Percentiles rank a stretch among this genome's conserved stretches.
Evolutionary conservation across 1,140 invertebrate genomes (phyloP).

Genomic region (Meteorus sp.): DNA sequence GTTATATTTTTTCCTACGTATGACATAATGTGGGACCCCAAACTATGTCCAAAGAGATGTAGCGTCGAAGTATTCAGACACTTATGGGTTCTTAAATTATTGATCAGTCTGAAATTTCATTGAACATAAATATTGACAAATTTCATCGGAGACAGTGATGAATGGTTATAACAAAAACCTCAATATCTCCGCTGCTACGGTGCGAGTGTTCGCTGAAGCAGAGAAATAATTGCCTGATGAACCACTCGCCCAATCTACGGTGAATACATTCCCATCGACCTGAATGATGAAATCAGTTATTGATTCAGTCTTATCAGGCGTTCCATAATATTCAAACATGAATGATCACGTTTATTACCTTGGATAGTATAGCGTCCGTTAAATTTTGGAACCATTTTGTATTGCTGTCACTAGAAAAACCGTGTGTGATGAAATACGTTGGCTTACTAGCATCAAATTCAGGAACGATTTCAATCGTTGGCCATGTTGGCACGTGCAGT

Average conservation of each 20-base stretch:
- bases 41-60: slow-evolving; percentile 54
- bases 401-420: slow-evolving; percentile 29
- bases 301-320: too few species aligned
- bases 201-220: slow-evolving; percentile 49
- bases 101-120: slow-evolving; percentile 36
- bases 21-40: slow-evolving; percentile 51
- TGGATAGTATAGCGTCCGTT: slow-evolving; percentile 32
- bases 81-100: slow-evolving; percentile 31
- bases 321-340: background rate
- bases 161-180: slow-evolving; percentile 29
- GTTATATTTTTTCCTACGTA: slow-evolving; percentile 48
- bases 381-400: slow-evolving; percentile 34
- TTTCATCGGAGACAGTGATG: background rate
- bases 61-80: slow-evolving; percentile 31
- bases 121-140: background rate
- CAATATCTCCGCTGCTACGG: slow-evolving; percentile 48
- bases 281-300: slow-evolving; percentile 22
- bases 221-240: slow-evolving; percentile 44
- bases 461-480: slow-evolving; percentile 25
- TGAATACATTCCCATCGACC: slow-evolving; percentile 48
- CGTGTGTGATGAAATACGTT: slow-evolving; percentile 37
- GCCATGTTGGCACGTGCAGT: slow-evolving; percentile 29
- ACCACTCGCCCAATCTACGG: slow-evolving; percentile 50
- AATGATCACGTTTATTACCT: slow-evolving; percentile 24
- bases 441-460: slow-evolving; percentile 28